phyloP scores from a whole-genome alignment of 2,888 invertebrate genomes.

The Rotaria socialis region DNA sequence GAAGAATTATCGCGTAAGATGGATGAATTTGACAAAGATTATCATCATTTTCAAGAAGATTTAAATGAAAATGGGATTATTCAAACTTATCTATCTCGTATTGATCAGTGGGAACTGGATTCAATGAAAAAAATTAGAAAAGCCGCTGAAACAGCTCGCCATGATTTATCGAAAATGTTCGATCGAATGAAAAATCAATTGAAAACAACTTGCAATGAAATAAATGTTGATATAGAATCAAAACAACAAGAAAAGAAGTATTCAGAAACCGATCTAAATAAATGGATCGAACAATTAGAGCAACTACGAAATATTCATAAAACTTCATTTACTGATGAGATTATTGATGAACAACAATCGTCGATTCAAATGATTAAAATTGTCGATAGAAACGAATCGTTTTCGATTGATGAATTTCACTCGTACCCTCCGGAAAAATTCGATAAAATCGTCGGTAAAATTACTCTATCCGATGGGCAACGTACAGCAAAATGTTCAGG shows the following conservation, averaged over 20 bases:
- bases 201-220: not conserved
- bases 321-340: not conserved
- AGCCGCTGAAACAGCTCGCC: not conserved
- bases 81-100: not conserved
- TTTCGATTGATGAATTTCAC: not conserved
- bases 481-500: not conserved
- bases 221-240: not conserved
- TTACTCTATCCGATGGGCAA: not conserved
- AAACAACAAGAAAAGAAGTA: not conserved
- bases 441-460: not conserved
- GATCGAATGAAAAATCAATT: not conserved
- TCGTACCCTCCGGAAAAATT: not conserved
- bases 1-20: not conserved
- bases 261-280: not conserved
- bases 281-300: not conserved
- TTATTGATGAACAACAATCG: not conserved
- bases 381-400: not conserved
- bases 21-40: not conserved
- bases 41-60: not conserved
- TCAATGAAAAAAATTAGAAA: not conserved
- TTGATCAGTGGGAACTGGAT: not conserved
- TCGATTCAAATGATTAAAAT: not conserved
- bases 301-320: not conserved
- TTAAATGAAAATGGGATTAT: not conserved
- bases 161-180: not conserved